Evolutionary conservation across 1,140 invertebrate genomes (phyloP).

Genomic region (Bombyx mandarina): DNA sequence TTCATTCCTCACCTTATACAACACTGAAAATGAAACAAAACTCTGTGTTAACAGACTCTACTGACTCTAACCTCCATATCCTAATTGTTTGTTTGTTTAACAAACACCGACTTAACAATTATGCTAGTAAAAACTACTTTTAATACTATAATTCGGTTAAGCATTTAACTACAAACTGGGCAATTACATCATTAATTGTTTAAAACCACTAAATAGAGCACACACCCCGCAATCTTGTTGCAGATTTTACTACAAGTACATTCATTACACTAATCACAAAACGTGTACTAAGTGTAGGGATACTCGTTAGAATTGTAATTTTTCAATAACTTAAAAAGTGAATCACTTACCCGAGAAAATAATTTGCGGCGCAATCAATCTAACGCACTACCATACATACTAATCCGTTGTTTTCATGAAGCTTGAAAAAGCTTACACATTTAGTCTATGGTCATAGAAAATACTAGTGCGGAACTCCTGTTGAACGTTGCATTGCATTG

Average conservation of each 20-base stretch:
- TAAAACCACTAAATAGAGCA: slow-evolving; percentile 25
- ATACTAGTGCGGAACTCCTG: not conserved
- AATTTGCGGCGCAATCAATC: slow-evolving; percentile 70
- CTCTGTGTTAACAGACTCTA: slow-evolving; percentile 30
- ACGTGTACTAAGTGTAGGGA: too few species aligned
- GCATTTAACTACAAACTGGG: too few species aligned
- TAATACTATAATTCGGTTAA: too few species aligned
- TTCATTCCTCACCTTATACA: slow-evolving; percentile 66
- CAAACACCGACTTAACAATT: too few species aligned
- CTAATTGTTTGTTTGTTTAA: too few species aligned
- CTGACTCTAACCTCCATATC: slow-evolving; percentile 21
- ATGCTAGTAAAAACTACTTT: too few species aligned
- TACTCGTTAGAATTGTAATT: too few species aligned
- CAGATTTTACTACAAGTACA: too few species aligned
- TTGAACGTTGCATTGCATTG: too few species aligned
- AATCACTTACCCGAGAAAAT: slow-evolving; percentile 55
- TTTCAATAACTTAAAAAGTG: too few species aligned
- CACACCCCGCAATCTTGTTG: slow-evolving; percentile 24
- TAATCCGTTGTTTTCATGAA: slow-evolving; percentile 72
- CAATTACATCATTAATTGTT: slow-evolving; percentile 3
- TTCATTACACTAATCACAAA: too few species aligned
- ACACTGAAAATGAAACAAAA: slow-evolving; percentile 60
- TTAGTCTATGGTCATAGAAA: slow-evolving; percentile 36
- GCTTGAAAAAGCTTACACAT: slow-evolving; percentile 62
- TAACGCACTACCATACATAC: slow-evolving; percentile 69